Conservation (phyloP, 1,140 invertebrate genomes). For the Drosophila willistoni region DNA sequence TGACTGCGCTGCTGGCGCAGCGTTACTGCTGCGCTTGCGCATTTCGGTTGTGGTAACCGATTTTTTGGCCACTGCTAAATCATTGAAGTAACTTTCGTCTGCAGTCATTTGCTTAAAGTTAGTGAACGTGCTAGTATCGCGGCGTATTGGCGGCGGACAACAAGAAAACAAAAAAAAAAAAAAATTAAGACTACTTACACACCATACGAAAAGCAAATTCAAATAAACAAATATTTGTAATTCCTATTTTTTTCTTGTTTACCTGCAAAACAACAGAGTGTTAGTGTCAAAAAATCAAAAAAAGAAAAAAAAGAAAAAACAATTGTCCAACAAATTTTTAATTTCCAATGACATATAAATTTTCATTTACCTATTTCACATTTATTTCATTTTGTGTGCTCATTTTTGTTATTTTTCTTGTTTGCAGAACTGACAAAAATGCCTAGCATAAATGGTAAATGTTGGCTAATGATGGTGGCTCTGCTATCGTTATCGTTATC, state of each 20-base stretch:
- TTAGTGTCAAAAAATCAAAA: background rate
- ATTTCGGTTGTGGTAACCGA: conserved; percentile 62
- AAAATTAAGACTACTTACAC: background rate
- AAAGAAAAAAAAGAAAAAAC: background rate
- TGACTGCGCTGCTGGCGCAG: conserved; percentile 21
- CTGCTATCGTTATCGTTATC: conserved; percentile 51
- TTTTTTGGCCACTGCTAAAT: conserved; percentile 83
- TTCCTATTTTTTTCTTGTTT: conserved; percentile 26
- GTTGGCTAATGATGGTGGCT: conserved; percentile 50
- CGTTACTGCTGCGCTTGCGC: conserved; percentile 41
- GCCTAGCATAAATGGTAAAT: conserved; percentile 48
- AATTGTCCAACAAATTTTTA: background rate
- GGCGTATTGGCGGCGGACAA: conserved; percentile 68
- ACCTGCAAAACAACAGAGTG: background rate
- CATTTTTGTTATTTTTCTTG: background rate
- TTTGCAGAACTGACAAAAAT: conserved; percentile 38
- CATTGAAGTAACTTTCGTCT: conserved; percentile 82
- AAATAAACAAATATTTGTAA: conserved; percentile 23
- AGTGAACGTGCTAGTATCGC: conserved; percentile 83
- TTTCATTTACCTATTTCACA: conserved; percentile 4
- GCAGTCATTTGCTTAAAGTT: conserved; percentile 83
- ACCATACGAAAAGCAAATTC: no score
- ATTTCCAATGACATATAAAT: background rate
- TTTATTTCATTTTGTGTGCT: background rate
- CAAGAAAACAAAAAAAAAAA: conserved; percentile 17